A percentile compares a stretch with the other conserved stretches of the same genome.
phyloP scores from a whole-genome alignment of 2,113 vertebrate genomes.

The Saimiri boliviensis region DNA sequence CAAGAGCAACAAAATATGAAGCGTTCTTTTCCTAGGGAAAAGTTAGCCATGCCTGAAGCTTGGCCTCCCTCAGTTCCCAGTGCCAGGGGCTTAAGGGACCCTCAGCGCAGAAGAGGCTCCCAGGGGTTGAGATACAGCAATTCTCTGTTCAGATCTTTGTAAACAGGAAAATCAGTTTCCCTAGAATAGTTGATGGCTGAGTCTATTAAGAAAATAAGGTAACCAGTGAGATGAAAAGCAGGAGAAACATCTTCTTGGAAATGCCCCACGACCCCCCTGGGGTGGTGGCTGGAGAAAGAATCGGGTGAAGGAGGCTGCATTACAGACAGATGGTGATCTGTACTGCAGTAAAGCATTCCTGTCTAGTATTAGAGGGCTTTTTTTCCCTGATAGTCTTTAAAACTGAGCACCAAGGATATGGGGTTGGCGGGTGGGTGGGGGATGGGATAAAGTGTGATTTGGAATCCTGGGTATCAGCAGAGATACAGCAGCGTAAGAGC shows the following conservation, averaged over 20 bases:
- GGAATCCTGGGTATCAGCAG: neutral
- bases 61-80: neutral
- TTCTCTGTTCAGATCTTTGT: neutral
- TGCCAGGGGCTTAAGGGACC: neutral
- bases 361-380: neutral
- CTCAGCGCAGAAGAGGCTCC: neutral
- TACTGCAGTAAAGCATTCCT: neutral
- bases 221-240: neutral
- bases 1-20: neutral
- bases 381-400: neutral
- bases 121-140: neutral
- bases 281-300: neutral
- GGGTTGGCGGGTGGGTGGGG: neutral
- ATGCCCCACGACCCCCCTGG: accelerated
- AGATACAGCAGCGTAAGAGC: neutral
- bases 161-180: neutral
- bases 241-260: neutral
- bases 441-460: neutral
- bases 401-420: neutral
- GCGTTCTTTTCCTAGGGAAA: neutral
- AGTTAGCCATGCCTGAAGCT: neutral
- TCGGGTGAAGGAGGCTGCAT: neutral
- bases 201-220: neutral
- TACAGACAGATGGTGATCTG: no score
- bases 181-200: neutral